These are phyloP conservation scores for Sylvicapra grimmia DNA, from an alignment of 2,113 vertebrate genomes.

Conservation along the genomic window DNA sequence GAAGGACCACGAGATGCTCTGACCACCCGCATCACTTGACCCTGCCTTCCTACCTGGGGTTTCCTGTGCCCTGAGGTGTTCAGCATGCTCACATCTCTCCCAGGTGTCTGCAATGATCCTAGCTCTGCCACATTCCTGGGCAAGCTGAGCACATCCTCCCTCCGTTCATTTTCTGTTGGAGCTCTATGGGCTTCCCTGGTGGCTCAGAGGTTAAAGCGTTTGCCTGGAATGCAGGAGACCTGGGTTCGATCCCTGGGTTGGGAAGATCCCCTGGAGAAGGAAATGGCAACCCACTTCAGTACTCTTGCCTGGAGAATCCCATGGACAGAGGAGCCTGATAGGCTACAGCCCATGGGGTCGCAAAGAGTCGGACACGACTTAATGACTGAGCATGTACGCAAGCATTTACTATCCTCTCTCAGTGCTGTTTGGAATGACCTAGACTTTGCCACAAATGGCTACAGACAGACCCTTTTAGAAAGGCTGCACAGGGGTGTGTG, in stretches of 20 bases:
- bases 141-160: neutral
- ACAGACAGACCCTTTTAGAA: neutral
- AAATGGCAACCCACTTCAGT: neutral
- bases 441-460: neutral
- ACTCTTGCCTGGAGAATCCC: neutral
- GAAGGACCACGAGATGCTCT: neutral
- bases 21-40: too few species aligned
- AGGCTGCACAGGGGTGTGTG: neutral
- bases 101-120: too few species aligned
- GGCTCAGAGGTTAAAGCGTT: too few species aligned
- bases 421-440: neutral
- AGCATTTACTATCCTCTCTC: neutral
- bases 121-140: neutral
- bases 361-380: neutral
- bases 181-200: too few species aligned
- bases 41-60: neutral
- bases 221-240: neutral
- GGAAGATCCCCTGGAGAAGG: neutral
- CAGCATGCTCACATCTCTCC: neutral
- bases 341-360: neutral
- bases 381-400: accelerated
- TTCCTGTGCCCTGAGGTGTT: neutral
- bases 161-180: neutral
- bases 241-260: neutral
- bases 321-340: neutral